These are phyloP conservation scores for Cyprinodon variegatus DNA, from an alignment of 2,113 vertebrate genomes.

Conservation along the genomic window DNA sequence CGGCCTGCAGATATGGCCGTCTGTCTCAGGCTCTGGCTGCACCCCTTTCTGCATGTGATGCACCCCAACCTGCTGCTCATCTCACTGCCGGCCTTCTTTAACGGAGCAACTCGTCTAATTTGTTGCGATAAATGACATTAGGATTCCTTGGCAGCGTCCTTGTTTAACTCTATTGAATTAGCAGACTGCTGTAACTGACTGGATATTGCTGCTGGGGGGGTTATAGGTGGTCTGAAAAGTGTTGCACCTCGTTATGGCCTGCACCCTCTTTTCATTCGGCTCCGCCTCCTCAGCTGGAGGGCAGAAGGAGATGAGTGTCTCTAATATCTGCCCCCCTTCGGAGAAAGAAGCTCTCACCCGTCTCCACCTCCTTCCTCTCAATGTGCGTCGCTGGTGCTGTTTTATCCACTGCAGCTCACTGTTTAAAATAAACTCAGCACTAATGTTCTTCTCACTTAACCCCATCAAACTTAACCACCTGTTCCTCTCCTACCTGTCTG, in stretches of 20 bases:
- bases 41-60: constrained; percentile 19
- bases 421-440: constrained; percentile 66
- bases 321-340: constrained; percentile 70
- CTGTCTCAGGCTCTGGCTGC: constrained; percentile 43
- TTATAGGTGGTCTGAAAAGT: neutral
- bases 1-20: constrained; percentile 47
- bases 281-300: constrained; percentile 48
- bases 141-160: constrained; percentile 75
- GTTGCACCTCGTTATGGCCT: constrained; percentile 30
- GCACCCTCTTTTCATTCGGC: constrained; percentile 3
- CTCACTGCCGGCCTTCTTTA: constrained; percentile 46
- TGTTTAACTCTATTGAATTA: constrained; percentile 72
- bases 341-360: constrained; percentile 32
- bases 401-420: constrained; percentile 63
- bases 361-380: constrained; percentile 26
- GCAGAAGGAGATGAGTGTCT: constrained; percentile 74
- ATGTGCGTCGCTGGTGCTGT: constrained; percentile 48
- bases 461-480: constrained; percentile 73
- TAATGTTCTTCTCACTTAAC: constrained; percentile 74
- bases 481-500: constrained; percentile 9
- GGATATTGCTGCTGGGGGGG: constrained; percentile 54
- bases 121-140: constrained; percentile 79
- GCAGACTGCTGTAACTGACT: constrained; percentile 71
- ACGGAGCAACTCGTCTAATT: constrained; percentile 67
- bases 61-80: constrained; percentile 23